Evolutionary conservation across 2,888 invertebrate genomes (phyloP), one percentile per base, ranked within the genome.

Genomic region (Calameuta idolon): DNA sequence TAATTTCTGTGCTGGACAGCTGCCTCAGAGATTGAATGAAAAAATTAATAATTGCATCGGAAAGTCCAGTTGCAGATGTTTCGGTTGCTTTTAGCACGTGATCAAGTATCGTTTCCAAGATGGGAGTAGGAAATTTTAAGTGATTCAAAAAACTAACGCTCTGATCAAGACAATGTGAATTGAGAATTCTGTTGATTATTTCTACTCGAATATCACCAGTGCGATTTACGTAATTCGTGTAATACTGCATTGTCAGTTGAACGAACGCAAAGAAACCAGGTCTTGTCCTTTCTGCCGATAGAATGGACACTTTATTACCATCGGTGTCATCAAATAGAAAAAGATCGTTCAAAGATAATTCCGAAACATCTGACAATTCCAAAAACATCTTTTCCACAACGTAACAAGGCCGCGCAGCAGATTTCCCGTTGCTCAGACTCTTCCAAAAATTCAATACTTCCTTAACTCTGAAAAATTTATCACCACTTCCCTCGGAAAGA

Each of bases 221-320:
- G 12, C 33, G 40, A 75, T 81, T 83, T 12, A 84, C 15, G 73
- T 78, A 73, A 73, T n/a, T 40, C 12, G 83, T 84, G 12, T 84
- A 84, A 5, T 86, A 76, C 40, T 77, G 79, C 74, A 81, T 81
- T 9, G 84, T 78, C 75, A 83, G 74, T 33, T 87, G 85, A 3
- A 87, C 15, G 74, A 87, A 90, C 69, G 87, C 86, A 37, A 81
- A 85, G 79, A 88, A 89, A 11, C 89, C 89, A n/a, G 89, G 89
- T 34, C 81, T 81, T 2, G 73, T 79, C 2, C 81, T 80, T 12
- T 85, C 81, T 0, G 69, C 74, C 31, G 76, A 74, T 11, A 77
- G 75, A 77, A 71, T 76, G 3, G 12, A 34, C 35, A 69, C 40
- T 74, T 40, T 35, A 11, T 77, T 75, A 12, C 71, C 31, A 31